Evolutionary conservation across 2,888 invertebrate genomes (phyloP).

Genomic region (Apamea anceps): DNA sequence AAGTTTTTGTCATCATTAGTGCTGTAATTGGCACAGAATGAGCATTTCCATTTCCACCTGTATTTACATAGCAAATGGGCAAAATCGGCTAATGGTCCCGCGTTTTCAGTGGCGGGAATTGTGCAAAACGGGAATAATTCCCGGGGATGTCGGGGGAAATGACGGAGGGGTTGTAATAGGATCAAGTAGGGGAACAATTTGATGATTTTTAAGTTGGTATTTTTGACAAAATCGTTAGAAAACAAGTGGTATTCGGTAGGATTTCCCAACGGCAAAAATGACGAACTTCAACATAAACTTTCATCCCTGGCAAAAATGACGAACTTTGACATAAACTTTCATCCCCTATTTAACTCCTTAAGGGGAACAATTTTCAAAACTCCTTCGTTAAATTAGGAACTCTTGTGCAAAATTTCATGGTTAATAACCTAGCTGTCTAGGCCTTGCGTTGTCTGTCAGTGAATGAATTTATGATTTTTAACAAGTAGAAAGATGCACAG

Average conservation of each 20-base stretch:
- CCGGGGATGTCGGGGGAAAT: neutral
- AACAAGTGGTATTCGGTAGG: neutral
- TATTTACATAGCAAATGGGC: constrained; percentile 72
- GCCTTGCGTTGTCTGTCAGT: too few species aligned
- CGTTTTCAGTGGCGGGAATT: constrained; percentile 44
- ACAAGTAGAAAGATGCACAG: neutral
- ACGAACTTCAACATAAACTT: neutral
- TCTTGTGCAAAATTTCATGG: neutral
- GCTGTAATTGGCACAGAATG: constrained; percentile 68
- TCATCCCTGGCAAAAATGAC: neutral
- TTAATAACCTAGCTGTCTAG: neutral
- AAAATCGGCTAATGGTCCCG: constrained; percentile 68
- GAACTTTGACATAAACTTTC: neutral
- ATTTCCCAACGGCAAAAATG: neutral
- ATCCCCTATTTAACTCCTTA: too few species aligned
- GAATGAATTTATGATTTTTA: neutral
- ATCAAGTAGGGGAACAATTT: constrained; percentile 6
- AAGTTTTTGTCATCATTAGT: constrained; percentile 67
- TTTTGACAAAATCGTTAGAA: neutral
- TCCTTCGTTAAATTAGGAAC: neutral
- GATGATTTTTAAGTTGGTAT: neutral
- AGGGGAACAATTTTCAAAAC: neutral
- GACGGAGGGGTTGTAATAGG: constrained; percentile 20
- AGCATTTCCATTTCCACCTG: constrained; percentile 71
- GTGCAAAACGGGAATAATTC: constrained; percentile 47